Evolutionary conservation across 2,797 vertebrate species (phyloP), one percentile per base, ranked within the genome.

Genomic region (Chloroceryle amazona): DNA sequence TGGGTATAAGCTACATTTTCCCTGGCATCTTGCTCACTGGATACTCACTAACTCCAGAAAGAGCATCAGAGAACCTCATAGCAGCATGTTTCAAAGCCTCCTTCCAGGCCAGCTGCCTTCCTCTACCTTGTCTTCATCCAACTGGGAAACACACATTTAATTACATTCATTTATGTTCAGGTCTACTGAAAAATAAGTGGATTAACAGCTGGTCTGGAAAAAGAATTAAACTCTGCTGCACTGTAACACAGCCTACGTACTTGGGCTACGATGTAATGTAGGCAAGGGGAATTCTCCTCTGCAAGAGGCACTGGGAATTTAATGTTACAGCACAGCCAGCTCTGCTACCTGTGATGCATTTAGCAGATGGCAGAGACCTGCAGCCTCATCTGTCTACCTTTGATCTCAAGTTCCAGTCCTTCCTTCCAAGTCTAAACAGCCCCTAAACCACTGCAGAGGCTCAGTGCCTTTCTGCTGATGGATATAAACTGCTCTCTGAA

Each of bases 201-300:
- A 95, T 92, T 96, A 97, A 97, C 93, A 87, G 37, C 46, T 65
- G 26, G 20, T 65, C 89, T 92, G 81, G 94, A 90, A 84, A 85
- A 94, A 86, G n/a, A 92, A 79, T 95, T 80, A 75, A 79, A 39
- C 26, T 14, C 66, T 58, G 51, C 1, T 70, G 62, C 7, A 2
- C 33, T 4, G 0, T 49, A 37, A 35, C 1, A 4, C 60, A 83
- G 91, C 54, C 90, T 79, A 74, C 3, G 2, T 92, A 58, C 65
- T 78, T 68, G 67, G 46, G 37, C 79, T 87, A 86, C 13, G 3
- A 94, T 65, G 80, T 74, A 86, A 90, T 35, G 29, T 61, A 86
- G 51, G 65, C 86, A 86, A 23, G 12, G 26, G 49, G 87, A 95
- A 79, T 68, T 86, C 75, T 90, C 60, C 47, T 49, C 33, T 46